These are phyloP conservation scores for Belonocnema kinseyi DNA, from an alignment of 1,140 invertebrate genomes.

Conservation along the genomic window DNA sequence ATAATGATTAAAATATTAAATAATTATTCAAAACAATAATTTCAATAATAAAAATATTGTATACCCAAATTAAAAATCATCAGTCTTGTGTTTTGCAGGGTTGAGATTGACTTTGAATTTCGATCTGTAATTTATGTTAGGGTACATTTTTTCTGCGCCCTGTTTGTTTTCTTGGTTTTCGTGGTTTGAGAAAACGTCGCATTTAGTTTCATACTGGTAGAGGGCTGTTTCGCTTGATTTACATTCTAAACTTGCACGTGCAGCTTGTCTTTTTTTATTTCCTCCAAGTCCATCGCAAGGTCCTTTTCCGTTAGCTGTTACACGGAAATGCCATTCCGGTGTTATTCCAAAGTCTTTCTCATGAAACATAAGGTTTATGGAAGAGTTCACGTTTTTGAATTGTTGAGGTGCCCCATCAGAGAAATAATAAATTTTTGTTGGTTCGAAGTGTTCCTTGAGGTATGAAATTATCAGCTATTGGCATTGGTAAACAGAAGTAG, in stretches of 20 bases:
- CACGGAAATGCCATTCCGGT: neutral
- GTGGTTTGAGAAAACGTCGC: no score
- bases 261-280: neutral
- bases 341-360: neutral
- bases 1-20: no score
- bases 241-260: neutral
- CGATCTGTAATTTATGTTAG: no score
- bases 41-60: no score
- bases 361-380: neutral
- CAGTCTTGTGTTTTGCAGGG: no score
- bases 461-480: neutral
- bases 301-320: neutral
- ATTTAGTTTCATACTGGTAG: no score
- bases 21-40: no score
- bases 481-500: neutral
- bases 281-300: neutral
- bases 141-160: no score
- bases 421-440: slow-evolving; percentile 28
- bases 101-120: no score
- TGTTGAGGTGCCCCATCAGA: slow-evolving; percentile 35
- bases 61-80: no score
- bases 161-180: no score
- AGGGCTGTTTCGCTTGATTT: no score
- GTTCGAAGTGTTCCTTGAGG: neutral
- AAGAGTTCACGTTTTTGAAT: slow-evolving; percentile 32